Base-by-base conservation (phyloP, 2,113 vertebrate species). In the Prinia subflava region DNA sequence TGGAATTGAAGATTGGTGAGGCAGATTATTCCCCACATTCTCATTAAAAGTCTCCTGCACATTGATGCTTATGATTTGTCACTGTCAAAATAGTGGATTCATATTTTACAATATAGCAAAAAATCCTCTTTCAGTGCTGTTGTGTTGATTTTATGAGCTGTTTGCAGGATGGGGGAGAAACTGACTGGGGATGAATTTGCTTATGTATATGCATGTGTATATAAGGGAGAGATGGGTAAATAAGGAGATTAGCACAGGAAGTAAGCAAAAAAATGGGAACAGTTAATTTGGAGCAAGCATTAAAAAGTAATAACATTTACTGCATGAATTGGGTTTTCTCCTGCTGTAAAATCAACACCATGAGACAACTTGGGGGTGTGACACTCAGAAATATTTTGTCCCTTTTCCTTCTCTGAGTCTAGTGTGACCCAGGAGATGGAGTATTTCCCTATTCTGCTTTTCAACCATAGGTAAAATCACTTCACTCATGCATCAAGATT, bases 11-110 rank as follows among this genome's bases (percentile, higher is more conserved):
- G 50, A 57, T 69, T 62, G 39, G 53, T 73, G 71, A 91, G 64
- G 62, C 56, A 91, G 53, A 31, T 70, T 70, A 89, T 71, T 35
- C 47, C 56, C 41, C 28, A 86, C 20, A 47, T 64, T 94, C 49
- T 91, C 63, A 92, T 89, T 65, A 91, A 88, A 94, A 78, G 83
- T 74, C 63, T 89, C 35, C 81, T 84, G 30, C 52, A 75, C 65
- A 76, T 50, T 89, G 52, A 57, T 77, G 41, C 19, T 52, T 87
- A 56, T 68, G 53, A 49, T 90, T 74, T 86, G 42, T 86, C 69
- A 60, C 83, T 92, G 35, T 68, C 75, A 92, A 94, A 96, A 92
- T 47, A 53, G 68, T 49, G 53, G 62, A 50, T 95, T 70, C 33
- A 21, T 84, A 89, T 84, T 84, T 91, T 87, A 83, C 82, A 92